These are phyloP conservation scores for Druceiella hillmani DNA, from an alignment of 2,888 invertebrate genomes.

Conservation along the genomic window DNA sequence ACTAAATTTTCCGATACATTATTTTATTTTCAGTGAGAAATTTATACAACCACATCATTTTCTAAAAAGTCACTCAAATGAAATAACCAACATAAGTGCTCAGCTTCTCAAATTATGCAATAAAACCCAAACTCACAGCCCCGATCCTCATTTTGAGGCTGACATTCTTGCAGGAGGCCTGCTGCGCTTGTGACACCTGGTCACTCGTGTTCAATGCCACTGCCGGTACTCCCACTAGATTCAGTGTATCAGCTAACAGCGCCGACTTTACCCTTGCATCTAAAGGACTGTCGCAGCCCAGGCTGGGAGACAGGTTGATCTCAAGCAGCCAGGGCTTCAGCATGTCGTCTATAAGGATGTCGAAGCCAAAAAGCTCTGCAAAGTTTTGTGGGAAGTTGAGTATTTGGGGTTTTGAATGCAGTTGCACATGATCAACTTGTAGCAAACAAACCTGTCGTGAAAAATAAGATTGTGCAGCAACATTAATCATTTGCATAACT, in stretches of 20 bases:
- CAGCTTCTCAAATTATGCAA: slow-evolving; percentile 2
- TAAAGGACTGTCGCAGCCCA: slow-evolving; percentile 88
- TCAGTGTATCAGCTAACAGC: slow-evolving; percentile 83
- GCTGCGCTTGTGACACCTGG: slow-evolving; percentile 29
- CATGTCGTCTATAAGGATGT: slow-evolving; percentile 86
- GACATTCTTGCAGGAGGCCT: slow-evolving; percentile 30
- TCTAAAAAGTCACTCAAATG: too few species aligned
- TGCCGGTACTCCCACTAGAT: slow-evolving; percentile 84
- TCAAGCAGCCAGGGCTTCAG: slow-evolving; percentile 94
- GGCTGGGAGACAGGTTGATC: slow-evolving; percentile 84
- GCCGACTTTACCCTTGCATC: slow-evolving; percentile 92
- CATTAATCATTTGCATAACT: too few species aligned
- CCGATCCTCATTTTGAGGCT: slow-evolving; percentile 41
- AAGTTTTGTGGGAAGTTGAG: too few species aligned
- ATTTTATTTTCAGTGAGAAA: too few species aligned
- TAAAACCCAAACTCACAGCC: slow-evolving; percentile 32
- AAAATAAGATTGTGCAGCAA: too few species aligned
- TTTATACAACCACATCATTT: too few species aligned
- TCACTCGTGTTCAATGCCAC: slow-evolving; percentile 59
- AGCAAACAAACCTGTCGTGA: too few species aligned
- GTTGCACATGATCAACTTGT: too few species aligned
- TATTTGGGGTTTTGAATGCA: too few species aligned
- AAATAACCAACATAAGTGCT: too few species aligned
- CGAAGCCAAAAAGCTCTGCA: slow-evolving; percentile 89
- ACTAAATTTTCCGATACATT: too few species aligned